Evolutionary conservation across 2,888 invertebrate species (phyloP), one percentile per base, ranked within the genome.

Genomic region (Formica aserva): DNA sequence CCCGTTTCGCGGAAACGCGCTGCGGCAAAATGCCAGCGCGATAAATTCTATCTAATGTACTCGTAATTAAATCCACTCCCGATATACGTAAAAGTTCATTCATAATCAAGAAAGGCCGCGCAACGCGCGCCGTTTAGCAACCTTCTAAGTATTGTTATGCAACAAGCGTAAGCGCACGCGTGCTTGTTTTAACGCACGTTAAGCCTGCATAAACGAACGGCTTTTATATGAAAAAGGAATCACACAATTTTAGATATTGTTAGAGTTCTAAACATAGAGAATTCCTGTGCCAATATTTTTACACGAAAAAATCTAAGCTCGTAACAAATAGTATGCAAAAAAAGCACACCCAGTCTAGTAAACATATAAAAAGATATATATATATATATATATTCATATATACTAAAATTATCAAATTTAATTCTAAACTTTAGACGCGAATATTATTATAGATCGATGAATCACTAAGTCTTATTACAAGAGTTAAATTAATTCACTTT

Each of bases 21-120:
- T 38, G 63, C 52, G 63, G 55, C 76, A 52, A 81, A 81, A 63
- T 22, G 52, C 48, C 41, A 81, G 11, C 75, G 11, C 75, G 15
- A 81, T 75, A 81, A 75, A 63, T 75, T 81, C 29, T 52, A 52
- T 41, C 75, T 55, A 81, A 74, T 55, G 52, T 45, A 18, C 52
- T 15, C 69, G 52, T 32, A 74, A 84, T 78, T 62, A 66, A 78
- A 77, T 38, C 26, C 60, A 69, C n/a, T 76, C 38, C 35, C 26
- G 48, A 55, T 60, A 60, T 63, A 66, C 48, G 35, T 74, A 29
- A 32, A 32, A 13, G 26, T 72, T 78, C 77, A 78, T 81, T 87
- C 66, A 66, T 45, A 52, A 80, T 8, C 45, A 80, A 77, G 15
- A 38, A 60, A 45, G 57, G 2, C 32, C 52, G 6, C 32, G 41